Evolutionary conservation across 2,113 vertebrate species (phyloP).

Genomic region (Progne subis): DNA sequence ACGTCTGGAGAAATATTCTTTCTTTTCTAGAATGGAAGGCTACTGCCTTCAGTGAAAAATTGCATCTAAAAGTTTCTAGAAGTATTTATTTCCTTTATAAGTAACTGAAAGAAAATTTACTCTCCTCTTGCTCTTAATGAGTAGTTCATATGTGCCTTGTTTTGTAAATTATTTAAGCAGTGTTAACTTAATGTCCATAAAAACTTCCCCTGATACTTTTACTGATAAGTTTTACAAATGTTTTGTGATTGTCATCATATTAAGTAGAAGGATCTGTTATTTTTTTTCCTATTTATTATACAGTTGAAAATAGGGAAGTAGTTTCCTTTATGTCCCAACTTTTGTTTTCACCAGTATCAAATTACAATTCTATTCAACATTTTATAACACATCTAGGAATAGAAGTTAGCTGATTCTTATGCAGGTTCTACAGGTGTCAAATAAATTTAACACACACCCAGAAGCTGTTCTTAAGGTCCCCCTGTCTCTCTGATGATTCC

Average conservation of each 20-base stretch:
- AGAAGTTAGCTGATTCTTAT: background rate
- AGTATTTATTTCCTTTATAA: background rate
- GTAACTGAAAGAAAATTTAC: background rate
- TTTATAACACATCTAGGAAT: background rate
- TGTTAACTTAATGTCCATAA: background rate
- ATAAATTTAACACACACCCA: background rate
- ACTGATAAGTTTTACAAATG: background rate
- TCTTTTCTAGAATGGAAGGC: background rate
- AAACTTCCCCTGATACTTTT: background rate
- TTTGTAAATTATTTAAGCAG: background rate
- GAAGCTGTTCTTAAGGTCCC: slow-evolving; percentile 36
- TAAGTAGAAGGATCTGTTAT: background rate
- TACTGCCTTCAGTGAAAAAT: background rate
- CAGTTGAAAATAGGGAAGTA: background rate
- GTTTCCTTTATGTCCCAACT: background rate
- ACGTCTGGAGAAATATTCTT: background rate
- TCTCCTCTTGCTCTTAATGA: background rate
- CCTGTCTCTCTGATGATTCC: slow-evolving; percentile 8
- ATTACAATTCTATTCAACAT: background rate
- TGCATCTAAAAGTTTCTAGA: background rate
- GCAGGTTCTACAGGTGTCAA: background rate
- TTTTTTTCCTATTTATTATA: background rate
- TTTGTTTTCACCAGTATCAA: background rate
- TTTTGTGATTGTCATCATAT: background rate
- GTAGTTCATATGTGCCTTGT: background rate